Evolutionary conservation across 2,113 vertebrate species (phyloP).

Genomic region (Oryctolagus cuniculus): DNA sequence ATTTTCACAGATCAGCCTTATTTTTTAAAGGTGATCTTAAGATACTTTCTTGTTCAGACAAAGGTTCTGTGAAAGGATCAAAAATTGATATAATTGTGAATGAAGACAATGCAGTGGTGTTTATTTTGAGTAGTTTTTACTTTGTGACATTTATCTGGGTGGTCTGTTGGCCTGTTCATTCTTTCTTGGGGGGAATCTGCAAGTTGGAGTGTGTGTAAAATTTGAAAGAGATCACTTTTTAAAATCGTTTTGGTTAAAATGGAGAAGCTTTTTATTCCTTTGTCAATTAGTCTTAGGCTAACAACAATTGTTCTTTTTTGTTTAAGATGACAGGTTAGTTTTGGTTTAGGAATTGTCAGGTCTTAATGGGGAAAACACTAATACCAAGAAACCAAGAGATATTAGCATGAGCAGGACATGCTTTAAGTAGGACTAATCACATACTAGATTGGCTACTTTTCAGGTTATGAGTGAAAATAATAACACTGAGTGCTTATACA

Average conservation of each 20-base stretch:
- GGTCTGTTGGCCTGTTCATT: neutral
- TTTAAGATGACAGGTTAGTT: neutral
- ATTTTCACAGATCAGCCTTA: constrained; percentile 35
- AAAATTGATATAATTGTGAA: constrained; percentile 29
- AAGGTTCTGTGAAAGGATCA: constrained; percentile 23
- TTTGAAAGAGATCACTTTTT: constrained; percentile 15
- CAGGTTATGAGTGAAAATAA: neutral
- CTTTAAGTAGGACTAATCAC: neutral
- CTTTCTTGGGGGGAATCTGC: constrained; percentile 17
- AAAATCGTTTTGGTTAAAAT: neutral
- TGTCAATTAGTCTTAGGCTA: neutral
- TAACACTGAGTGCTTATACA: neutral
- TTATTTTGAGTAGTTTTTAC: neutral
- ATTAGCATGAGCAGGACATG: neutral
- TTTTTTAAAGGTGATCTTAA: constrained; percentile 50
- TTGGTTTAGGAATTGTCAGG: constrained; percentile 23
- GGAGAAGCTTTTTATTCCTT: constrained; percentile 1
- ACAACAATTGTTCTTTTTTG: constrained; percentile 12
- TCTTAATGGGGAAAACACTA: neutral
- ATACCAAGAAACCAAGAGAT: neutral
- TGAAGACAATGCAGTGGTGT: neutral
- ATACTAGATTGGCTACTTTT: neutral
- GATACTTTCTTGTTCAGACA: constrained; percentile 43
- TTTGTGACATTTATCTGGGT: constrained; percentile 58
- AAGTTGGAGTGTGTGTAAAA: constrained; percentile 47